Conservation (phyloP, 2,888 invertebrate genomes). For the Trichacis sp. region DNA sequence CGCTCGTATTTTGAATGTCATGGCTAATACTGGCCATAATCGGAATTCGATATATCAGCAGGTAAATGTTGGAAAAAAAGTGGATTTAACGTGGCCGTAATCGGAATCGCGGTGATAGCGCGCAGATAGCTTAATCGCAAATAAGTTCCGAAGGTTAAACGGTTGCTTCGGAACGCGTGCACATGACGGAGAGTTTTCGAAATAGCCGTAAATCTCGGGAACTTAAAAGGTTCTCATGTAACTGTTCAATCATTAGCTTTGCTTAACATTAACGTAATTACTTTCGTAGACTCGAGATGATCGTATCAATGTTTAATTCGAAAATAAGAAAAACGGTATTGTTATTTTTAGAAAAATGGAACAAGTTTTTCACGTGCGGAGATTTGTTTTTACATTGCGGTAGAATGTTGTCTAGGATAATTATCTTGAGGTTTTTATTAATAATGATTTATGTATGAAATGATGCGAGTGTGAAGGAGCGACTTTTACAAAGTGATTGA, state of each 20-base stretch:
- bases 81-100: slow-evolving; percentile 22
- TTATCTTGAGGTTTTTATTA: too few relatives aligned
- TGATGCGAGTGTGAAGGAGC: too few relatives aligned
- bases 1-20: slow-evolving; percentile 39
- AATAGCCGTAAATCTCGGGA: slow-evolving; percentile 36
- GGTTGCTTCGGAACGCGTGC: slow-evolving; percentile 18
- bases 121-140: slow-evolving; percentile 16
- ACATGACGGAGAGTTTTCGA: slow-evolving; percentile 26
- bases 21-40: slow-evolving; percentile 33
- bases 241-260: slow-evolving; percentile 24
- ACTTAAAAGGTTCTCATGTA: slow-evolving; percentile 36
- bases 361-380: too few relatives aligned
- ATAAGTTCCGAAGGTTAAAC: slow-evolving; percentile 25
- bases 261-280: slow-evolving; percentile 30
- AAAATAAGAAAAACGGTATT: too few relatives aligned
- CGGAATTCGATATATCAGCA: slow-evolving; percentile 33
- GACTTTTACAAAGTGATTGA: too few relatives aligned
- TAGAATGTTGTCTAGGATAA: too few relatives aligned
- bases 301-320: too few relatives aligned
- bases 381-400: too few relatives aligned
- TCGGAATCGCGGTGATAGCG: slow-evolving; percentile 8
- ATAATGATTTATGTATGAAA: too few relatives aligned
- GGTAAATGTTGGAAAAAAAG: slow-evolving; percentile 1
- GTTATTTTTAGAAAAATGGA: too few relatives aligned
- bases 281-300: slow-evolving; percentile 3